phyloP scores from a whole-genome alignment of 1,140 invertebrate genomes.

The Hesperophylax magnus region DNA sequence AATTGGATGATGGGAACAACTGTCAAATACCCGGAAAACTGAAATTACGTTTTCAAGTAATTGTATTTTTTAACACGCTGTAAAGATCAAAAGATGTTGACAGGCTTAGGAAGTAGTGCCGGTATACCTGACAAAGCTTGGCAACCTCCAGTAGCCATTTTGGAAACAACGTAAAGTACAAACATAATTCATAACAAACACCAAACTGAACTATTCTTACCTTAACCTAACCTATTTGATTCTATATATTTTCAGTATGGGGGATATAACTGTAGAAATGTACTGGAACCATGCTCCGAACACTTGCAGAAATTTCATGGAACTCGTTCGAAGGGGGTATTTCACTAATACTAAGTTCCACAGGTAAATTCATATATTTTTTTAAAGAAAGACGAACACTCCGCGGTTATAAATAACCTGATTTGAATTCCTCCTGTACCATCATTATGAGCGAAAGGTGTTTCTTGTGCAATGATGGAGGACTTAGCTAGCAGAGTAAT shows the following conservation, averaged over 20 bases:
- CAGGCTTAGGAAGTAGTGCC: slow-evolving; percentile 60
- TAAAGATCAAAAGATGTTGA: slow-evolving; percentile 45
- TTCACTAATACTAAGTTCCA: slow-evolving; percentile 98
- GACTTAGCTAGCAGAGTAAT: too few species aligned
- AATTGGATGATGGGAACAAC: too few species aligned
- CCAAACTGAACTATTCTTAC: neutral
- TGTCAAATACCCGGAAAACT: too few species aligned
- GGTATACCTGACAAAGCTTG: slow-evolving; percentile 88
- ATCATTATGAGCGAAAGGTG: too few species aligned
- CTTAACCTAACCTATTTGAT: neutral
- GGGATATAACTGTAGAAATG: slow-evolving; percentile 90
- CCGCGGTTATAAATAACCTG: too few species aligned
- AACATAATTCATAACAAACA: slow-evolving; percentile 29
- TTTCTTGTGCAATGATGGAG: too few species aligned
- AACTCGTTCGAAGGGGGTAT: slow-evolving; percentile 91
- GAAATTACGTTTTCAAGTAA: neutral
- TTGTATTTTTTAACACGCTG: neutral
- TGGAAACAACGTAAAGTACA: slow-evolving; percentile 83
- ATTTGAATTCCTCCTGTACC: too few species aligned
- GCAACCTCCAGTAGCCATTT: slow-evolving; percentile 85
- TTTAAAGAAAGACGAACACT: too few species aligned
- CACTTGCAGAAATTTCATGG: slow-evolving; percentile 97
- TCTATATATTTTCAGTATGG: slow-evolving; percentile 82
- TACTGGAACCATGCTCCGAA: slow-evolving; percentile 98
- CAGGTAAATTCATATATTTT: slow-evolving; percentile 57